Evolutionary conservation across 2,797 vertebrate species (phyloP).

Genomic region (Okamejei kenojei): DNA sequence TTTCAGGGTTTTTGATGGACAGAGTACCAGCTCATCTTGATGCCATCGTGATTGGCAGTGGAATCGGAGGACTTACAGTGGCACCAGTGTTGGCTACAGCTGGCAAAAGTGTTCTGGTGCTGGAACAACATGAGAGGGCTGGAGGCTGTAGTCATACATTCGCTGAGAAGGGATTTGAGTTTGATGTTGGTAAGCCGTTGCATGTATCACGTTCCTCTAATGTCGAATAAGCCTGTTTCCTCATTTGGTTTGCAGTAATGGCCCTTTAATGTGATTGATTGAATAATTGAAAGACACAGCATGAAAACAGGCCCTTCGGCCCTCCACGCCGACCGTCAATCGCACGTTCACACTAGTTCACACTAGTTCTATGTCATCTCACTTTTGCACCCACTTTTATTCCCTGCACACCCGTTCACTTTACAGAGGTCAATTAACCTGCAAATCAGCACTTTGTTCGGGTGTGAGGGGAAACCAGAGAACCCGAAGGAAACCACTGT

Average conservation of each 20-base stretch:
- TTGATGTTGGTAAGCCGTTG: conserved; percentile 66
- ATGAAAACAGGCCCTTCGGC: too few relatives aligned
- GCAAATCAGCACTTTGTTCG: too few relatives aligned
- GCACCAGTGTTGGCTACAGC: conserved; percentile 65
- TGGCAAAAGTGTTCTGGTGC: conserved; percentile 65
- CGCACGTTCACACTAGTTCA: too few relatives aligned
- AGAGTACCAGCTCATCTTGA: conserved; percentile 64
- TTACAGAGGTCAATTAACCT: too few relatives aligned
- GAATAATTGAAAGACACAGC: too few relatives aligned
- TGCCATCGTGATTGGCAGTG: conserved; percentile 69
- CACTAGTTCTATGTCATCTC: too few relatives aligned
- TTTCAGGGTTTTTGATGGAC: conserved; percentile 56
- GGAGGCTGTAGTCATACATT: conserved; percentile 75
- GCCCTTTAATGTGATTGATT: not conserved
- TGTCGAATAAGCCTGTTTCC: not conserved
- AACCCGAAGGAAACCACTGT: too few relatives aligned
- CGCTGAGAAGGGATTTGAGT: conserved; percentile 70
- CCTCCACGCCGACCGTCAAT: too few relatives aligned
- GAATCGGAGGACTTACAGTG: conserved; percentile 65
- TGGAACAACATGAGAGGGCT: conserved; percentile 72
- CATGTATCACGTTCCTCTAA: not conserved
- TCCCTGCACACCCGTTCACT: too few relatives aligned
- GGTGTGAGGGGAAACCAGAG: too few relatives aligned
- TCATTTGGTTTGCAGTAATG: not conserved
- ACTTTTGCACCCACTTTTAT: too few relatives aligned